Base-by-base conservation (phyloP, 2,888 invertebrate genomes). In the Orthosia gothica region DNA sequence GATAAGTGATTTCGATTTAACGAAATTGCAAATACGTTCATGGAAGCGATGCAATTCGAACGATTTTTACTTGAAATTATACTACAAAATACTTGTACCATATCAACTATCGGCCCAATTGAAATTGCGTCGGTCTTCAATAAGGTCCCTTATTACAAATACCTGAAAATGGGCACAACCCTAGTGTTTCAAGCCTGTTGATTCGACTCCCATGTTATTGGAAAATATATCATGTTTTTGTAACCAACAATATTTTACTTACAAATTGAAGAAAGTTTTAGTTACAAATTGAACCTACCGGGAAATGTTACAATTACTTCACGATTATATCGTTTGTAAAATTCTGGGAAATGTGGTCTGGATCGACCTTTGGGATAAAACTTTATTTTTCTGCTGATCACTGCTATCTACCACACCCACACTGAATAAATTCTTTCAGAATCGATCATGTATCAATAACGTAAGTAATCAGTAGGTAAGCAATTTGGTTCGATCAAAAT, bases 151-250 rank as follows among this genome's bases (percentile, higher is more conserved):
- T 32, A 55, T 26, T 54, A 3, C 55, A 20, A 67, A 67, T 61
- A 68, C n/a, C 23, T 70, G 52, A 49, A 78, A 54, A 20, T 70
- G 20, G 47, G 13, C 52, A 54, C 52, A 54, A 32, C 58, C 40
- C 26, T 16, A 7, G 26, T 20, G 47, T 45, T 76, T 58, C 13
- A 45, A 63, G 63, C 49, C 63, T 76, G 64, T 72, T 79, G 45
- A 50, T 7, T 7, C n/a, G 12, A 59, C 12, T 40, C 15, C 16
- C n/a, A 13, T 45, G 49, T 32, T 62, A 78, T 26, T 71, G 47
- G 63, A 40, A 32, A 26, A 45, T 26, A 32, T 64, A 59, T 59
- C 15, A 54, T 59, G 18, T 70, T 64, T 59, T 79, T 55, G 18
- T 59, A 47, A 23, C 18, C 32, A 55, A 55, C 13, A 71, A 65